Evolutionary conservation across 2,113 vertebrate genomes (phyloP).

Genomic region (Platichthys stellatus): DNA sequence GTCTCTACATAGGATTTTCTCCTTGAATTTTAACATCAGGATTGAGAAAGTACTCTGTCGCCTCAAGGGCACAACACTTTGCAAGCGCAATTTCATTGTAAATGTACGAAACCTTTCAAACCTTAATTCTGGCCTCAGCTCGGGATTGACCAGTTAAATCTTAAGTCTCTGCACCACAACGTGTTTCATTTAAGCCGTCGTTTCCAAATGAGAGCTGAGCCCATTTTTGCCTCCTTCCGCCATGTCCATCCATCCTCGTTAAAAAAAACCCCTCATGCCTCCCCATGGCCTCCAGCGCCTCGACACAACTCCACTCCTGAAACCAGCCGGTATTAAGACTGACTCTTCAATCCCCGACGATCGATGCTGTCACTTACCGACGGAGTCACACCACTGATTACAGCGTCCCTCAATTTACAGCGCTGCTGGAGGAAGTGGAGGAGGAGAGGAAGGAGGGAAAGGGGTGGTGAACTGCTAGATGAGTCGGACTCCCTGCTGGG

Average conservation of each 20-base stretch:
- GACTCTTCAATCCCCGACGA: conserved; percentile 80
- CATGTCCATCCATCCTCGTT: conserved; percentile 77
- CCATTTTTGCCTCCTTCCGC: conserved; percentile 57
- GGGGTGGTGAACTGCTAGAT: conserved; percentile 5
- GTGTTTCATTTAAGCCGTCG: conserved; percentile 63
- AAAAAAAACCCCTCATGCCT: conserved; percentile 54
- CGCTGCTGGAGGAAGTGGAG: conserved; percentile 44
- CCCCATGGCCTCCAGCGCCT: conserved; percentile 12
- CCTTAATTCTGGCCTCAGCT: conserved; percentile 49
- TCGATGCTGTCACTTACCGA: conserved; percentile 78
- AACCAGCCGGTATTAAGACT: conserved; percentile 73
- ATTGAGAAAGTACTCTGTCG: conserved; percentile 29
- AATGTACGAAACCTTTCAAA: conserved; percentile 52
- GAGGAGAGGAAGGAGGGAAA: conserved; percentile 2
- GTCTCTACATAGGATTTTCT: conserved; percentile 19
- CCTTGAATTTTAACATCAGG: conserved; percentile 29
- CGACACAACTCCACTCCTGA: conserved; percentile 53
- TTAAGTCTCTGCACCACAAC: conserved; percentile 60
- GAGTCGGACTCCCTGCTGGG: conserved; percentile 42
- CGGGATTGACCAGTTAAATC: conserved; percentile 64
- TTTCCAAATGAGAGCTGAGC: conserved; percentile 70
- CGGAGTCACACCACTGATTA: conserved; percentile 76
- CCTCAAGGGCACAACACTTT: conserved; percentile 50
- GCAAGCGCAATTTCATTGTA: conserved; percentile 53
- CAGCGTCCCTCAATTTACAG: conserved; percentile 73